Evolutionary conservation across 2,797 vertebrate genomes (phyloP), one percentile per base, ranked within the genome.

Genomic region (Anguilla anguilla): DNA sequence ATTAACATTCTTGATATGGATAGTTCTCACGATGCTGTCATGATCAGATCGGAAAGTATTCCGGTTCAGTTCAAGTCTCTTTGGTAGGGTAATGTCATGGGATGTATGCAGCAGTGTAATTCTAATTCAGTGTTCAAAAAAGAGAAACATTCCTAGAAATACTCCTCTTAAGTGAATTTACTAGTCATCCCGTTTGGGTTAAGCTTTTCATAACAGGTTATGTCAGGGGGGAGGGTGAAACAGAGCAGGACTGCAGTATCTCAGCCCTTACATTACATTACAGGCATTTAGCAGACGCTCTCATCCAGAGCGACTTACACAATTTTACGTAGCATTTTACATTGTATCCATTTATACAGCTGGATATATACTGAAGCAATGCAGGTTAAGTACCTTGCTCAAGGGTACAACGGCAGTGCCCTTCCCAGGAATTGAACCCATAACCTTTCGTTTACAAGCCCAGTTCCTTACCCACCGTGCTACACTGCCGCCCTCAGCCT

Each of bases 171-270:
- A 35, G 22, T 81, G 4, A 49, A 39, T 43, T 77, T 46, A 19
- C 43, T 49, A 25, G 17, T 49, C 89, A 59, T 86, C 13, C 93
- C 90, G 86, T 90, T 88, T 88, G 39, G 6, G 89, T 46, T 88
- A 90, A 91, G 92, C 90, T 89, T 83, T 69, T 84, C 90, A 89
- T 85, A 86, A 89, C 59, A 39, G 46, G 6, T 87, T 88, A 86
- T 46, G 28, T 79, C 53, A 84, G 55, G 0, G 13, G 83, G 25
- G 13, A 19, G n/a, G 49, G 83, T 17, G 53, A 39, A 57, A 57
- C 28, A 7, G 83, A 31, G 6, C 77, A 25, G n/a, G 83, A 2
- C 25, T 59, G 55, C 77, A 59, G 69, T 67, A 86, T 53, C 86
- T 28, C 69, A 10, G n/a, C n/a, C 67, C 35, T 35, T 35, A 35